Conservation (phyloP, 2,113 vertebrate genomes). For the Pterocles orientalis region DNA sequence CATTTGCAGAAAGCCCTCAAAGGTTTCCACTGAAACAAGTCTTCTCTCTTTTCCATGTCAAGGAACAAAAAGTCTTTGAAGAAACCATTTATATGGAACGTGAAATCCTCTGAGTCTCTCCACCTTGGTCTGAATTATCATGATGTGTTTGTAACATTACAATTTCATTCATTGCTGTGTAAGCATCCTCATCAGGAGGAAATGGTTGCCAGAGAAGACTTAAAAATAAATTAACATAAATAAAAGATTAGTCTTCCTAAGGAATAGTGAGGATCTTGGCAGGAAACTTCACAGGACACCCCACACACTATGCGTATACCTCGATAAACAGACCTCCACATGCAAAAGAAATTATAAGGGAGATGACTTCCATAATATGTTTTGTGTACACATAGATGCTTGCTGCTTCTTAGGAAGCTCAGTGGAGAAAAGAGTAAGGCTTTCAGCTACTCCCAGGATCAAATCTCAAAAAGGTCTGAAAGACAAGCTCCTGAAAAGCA, state of each 20-base stretch:
- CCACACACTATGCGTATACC: fast-evolving
- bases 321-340: neutral
- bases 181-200: neutral
- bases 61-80: neutral
- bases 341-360: neutral
- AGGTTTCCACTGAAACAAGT: neutral
- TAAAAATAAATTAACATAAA: neutral
- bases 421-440: neutral
- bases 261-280: neutral
- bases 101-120: neutral
- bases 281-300: neutral
- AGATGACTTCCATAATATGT: fast-evolving
- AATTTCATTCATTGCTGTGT: neutral
- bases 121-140: neutral
- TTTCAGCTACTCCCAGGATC: constrained; percentile 17
- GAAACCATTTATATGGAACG: fast-evolving
- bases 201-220: neutral
- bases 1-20: neutral
- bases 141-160: fast-evolving
- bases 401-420: neutral
- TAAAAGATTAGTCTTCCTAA: neutral
- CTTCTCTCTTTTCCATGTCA: neutral
- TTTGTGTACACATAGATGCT: neutral
- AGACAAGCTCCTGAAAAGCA: neutral
- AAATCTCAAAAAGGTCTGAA: neutral